Evolutionary conservation across 2,797 vertebrate species (phyloP).

Genomic region (Prionace glauca): DNA sequence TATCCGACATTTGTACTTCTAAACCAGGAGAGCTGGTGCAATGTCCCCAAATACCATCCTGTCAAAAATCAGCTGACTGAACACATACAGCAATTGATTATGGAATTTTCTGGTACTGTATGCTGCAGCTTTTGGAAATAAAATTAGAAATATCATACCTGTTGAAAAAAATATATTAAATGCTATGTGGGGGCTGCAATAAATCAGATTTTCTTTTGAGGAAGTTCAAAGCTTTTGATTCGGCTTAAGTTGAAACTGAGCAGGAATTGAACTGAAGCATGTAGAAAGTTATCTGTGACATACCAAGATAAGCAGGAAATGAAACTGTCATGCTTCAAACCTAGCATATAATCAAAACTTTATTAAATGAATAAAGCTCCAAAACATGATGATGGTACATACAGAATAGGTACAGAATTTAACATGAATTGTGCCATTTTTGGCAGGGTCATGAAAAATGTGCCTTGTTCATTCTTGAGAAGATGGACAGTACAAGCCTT

Average conservation of each 20-base stretch:
- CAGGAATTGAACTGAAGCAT: neutral
- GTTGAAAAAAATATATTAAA: neutral
- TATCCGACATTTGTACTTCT: neutral
- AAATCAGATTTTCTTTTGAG: neutral
- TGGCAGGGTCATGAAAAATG: slow-evolving; percentile 85
- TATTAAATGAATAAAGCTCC: neutral
- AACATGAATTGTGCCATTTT: slow-evolving; percentile 21
- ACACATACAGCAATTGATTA: neutral
- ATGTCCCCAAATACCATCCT: neutral
- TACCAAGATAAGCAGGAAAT: neutral
- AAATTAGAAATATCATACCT: neutral
- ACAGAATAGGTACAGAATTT: neutral
- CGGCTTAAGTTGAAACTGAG: neutral
- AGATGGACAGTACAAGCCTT: slow-evolving; percentile 74
- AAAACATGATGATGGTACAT: neutral
- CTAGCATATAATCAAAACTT: neutral
- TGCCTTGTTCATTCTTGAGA: slow-evolving; percentile 86
- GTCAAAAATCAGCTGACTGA: neutral
- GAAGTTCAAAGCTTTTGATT: neutral
- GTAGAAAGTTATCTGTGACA: neutral
- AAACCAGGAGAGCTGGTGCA: neutral
- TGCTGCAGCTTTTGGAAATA: neutral
- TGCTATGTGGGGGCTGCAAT: neutral
- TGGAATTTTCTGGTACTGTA: neutral
- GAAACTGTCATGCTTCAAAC: neutral